Base-by-base conservation (phyloP, 2,797 vertebrate genomes). In the Adrianichthys oophorus region DNA sequence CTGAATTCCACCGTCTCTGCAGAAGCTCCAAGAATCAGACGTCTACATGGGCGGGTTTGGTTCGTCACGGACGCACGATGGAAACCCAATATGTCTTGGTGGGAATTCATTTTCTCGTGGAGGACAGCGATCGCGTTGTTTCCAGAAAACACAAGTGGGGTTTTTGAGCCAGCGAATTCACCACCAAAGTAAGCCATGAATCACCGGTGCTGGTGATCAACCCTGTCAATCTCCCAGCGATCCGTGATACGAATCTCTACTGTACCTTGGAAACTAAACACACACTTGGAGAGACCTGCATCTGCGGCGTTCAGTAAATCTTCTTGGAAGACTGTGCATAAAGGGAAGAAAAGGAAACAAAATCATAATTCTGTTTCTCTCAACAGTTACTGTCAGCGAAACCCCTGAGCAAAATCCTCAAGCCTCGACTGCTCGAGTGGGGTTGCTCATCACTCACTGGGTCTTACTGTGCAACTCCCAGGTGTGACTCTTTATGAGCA, bases 391-490 rank as follows among this genome's bases (percentile, higher is more conserved):
- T 77, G 72, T 76, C 62, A 76, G 70, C 67, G 40, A 64, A 66
- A 59, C 76, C 68, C 68, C 70, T 68, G 59, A 85, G 73, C 68
- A 57, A 82, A 63, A 70, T 24, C 24, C 29, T 48, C 48, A 41
- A 19, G 55, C 67, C 45, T 47, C 47, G 48, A 43, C 19, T 44
- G 55, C 23, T 4, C 48, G 47, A 19, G 24, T 15, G 41, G 62
- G 67, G 65, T 48, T 14, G 60, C 58, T 74, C 45, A 0, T 51
- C 19, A 32, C 53, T 52, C 70, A 49, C 12, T 44, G 24, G 59
- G 59, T 63, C 72, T 60, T 18, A 37, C 42, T 12, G n/a, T 51
- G 63, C 47, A 12, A 32, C 76, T 57, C 57, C 56, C 46, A 68
- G 62, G 70, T 82, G 70, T 43, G 60, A 64, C 54, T 43, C 24